Percentiles rank a stretch among this genome's conserved stretches.
Conservation (phyloP, 2,888 invertebrate species). For the Pachycephus smyrnensis region DNA sequence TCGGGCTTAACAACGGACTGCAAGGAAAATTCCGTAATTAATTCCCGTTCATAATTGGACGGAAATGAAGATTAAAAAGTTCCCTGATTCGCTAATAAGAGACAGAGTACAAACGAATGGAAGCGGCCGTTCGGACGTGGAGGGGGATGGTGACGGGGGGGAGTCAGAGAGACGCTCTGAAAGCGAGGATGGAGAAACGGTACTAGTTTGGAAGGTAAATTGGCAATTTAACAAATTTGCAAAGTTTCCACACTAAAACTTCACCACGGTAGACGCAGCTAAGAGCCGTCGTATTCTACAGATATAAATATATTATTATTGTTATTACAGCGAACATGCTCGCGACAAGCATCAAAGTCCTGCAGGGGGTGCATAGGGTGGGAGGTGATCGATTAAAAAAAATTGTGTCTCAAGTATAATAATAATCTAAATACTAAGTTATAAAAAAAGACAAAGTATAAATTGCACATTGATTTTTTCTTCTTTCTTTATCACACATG, state of each 20-base stretch:
- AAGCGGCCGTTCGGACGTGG: background rate
- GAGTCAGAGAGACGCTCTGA: background rate
- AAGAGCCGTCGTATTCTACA: background rate
- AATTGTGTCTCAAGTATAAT: background rate
- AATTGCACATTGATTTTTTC: background rate
- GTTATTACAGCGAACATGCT: background rate
- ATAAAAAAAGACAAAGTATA: background rate
- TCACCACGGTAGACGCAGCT: constrained; percentile 36
- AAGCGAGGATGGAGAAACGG: constrained; percentile 33
- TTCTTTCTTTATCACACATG: background rate
- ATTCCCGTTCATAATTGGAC: constrained; percentile 58
- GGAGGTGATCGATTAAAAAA: background rate
- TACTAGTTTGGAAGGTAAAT: constrained; percentile 63
- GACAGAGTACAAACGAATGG: constrained; percentile 43
- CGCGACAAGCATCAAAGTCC: background rate
- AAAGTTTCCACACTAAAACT: constrained; percentile 57
- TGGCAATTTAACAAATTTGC: constrained; percentile 66
- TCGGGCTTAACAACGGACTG: background rate
- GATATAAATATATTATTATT: background rate
- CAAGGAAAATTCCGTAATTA: constrained; percentile 53
- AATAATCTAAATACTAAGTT: background rate
- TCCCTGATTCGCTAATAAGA: constrained; percentile 49
- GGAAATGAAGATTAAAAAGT: constrained; percentile 63
- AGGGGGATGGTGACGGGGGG: background rate
- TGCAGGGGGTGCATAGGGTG: background rate